Base-by-base conservation (phyloP, 1,140 invertebrate genomes). In the Dinothrombium tinctorium region DNA sequence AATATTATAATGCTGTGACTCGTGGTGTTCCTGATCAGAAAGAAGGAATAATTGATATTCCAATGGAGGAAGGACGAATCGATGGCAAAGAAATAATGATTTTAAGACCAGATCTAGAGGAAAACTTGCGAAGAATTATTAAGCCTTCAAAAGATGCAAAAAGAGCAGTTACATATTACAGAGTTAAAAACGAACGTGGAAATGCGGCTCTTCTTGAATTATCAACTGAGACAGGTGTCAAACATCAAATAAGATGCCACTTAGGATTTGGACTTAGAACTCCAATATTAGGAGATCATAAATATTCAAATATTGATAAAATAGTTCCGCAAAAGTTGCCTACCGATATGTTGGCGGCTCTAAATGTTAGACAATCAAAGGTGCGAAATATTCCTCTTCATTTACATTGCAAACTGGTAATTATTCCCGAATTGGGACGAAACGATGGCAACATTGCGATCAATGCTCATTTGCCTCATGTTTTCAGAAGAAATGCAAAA, bases 241-340 rank as follows among this genome's bases (percentile, higher is more conserved):
- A 66, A 42, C 68, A 71, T 57, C 68, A 71, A 53, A 59, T 71
- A 33, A 51, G 68, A 33, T 59, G 60, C 22, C 68, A 71, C 52
- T 49, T 71, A 38, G 60, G 61, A 2, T 59, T 62, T 49, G 68
- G 59, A 11, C 47, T 71, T 7, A 56, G 56, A n/a, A 62, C 61
- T 42, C 67, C 68, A 4, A 55, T 71, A 24, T 45, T 71, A 20
- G 68, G 68, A 15, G 68, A 71, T 53, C 68, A 69, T 49, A 70
- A 69, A 48, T 71, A 69, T 48, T 66, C 66, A 9, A 58, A 67
- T 49, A 40, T 59, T 28, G 51, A 51, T 15, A 62, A 59, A 46
- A 23, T 68, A 15, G 64, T 59, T 11, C 67, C 66, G 17, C 50
- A 68, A 61, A 56, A 56, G 51, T 50, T 69, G 8, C 53, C 54